phyloP scores from a whole-genome alignment of 1,140 invertebrate species.

The Drosophila chauvacae region DNA sequence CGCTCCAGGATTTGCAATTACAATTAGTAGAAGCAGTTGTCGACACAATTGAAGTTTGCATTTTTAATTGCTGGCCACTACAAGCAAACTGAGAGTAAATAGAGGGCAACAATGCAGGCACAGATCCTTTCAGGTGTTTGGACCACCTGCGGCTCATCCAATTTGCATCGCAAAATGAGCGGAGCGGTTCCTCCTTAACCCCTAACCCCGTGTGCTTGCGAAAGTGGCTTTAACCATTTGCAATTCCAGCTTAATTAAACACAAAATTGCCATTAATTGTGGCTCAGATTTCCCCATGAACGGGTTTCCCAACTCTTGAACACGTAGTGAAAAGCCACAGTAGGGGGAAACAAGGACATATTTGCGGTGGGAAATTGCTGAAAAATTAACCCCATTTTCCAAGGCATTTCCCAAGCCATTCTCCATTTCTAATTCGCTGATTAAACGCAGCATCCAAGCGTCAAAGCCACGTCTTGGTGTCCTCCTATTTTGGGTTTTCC shows the following conservation, averaged over 20 bases:
- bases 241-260: constrained; percentile 40
- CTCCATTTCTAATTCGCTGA: neutral
- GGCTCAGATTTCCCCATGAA: constrained; percentile 2
- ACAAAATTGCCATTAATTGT: constrained; percentile 25
- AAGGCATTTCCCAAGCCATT: neutral
- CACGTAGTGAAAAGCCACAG: constrained; percentile 3
- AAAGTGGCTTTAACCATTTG: constrained; percentile 18
- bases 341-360: neutral
- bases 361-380: neutral
- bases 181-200: neutral
- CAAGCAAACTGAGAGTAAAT: constrained; percentile 32
- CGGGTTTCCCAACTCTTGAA: neutral
- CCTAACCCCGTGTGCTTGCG: too few species aligned
- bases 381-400: neutral
- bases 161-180: constrained; percentile 41
- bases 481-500: neutral
- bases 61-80: constrained; percentile 56
- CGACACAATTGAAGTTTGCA: constrained; percentile 39
- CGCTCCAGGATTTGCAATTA: constrained; percentile 32
- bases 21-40: constrained; percentile 20
- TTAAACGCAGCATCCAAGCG: constrained; percentile 15
- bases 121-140: constrained; percentile 21
- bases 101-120: constrained; percentile 9
- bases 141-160: constrained; percentile 34
- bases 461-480: constrained; percentile 4